Base-by-base conservation (phyloP, 2,113 vertebrate genomes). In the Cyprinodon variegatus region DNA sequence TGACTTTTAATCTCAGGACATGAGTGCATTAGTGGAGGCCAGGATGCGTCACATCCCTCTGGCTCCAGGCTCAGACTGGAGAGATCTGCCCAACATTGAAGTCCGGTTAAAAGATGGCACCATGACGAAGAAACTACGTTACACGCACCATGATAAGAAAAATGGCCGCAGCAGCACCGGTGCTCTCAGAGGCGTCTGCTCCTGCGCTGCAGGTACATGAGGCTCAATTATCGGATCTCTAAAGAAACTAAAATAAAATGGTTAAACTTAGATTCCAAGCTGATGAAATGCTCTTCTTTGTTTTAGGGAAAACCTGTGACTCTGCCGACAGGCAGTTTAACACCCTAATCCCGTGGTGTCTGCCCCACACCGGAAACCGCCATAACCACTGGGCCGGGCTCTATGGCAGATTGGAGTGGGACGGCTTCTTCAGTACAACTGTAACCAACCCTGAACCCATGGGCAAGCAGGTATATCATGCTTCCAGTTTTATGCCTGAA, bases 351-450 rank as follows among this genome's bases (percentile, higher is more conserved):
- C 98, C 97, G 0, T 99, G 98, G 98, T 99, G 97, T 87, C 87
- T 99, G 81, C 98, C 98, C 1, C 98, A 99, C 91, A 99, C 98
- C 0, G 98, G 97, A 0, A 99, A 99, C 93, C 91, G 98, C 20
- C 98, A 98, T 92, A 99, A 99, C 87, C 97, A 99, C 92, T 99
- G 98, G 98, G 97, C 98, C 0, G 98, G 98, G 14, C 95, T 99
- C 8, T 99, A 99, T 0, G 98, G 98, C 11, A 93, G 97, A 14
- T 83, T 99, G 65, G 98, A 98, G 86, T 99, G 98, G 98, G 97
- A 99, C 0, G 97, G 98, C 10, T 99, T 99, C 94, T 99, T 99
- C 93, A 98, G 97, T 92, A 99, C 97, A 4, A 99, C 97, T 0
- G 98, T 99, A 68, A 99, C 98, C 84, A 99, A 99, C 84, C 98